Conservation (phyloP, 2,113 vertebrate genomes). For the Arenaria interpres region DNA sequence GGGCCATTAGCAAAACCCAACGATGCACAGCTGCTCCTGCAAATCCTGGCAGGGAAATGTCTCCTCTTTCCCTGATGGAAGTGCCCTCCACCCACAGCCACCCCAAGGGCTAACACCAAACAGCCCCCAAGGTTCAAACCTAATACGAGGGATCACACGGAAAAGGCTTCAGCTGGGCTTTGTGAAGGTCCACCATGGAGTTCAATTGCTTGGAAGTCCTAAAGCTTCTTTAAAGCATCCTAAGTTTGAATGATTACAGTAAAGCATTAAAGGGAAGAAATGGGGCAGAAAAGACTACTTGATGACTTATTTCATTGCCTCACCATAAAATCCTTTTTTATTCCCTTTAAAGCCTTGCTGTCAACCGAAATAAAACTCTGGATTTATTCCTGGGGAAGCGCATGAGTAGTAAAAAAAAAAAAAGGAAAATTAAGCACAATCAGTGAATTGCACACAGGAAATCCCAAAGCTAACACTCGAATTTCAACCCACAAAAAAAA, state of each 20-base stretch:
- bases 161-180: not conserved
- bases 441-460: not conserved
- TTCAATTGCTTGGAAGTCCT: not conserved
- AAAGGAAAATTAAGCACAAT: not conserved
- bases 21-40: not conserved
- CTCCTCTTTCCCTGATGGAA: fast-evolving
- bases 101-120: not conserved
- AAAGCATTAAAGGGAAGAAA: not conserved
- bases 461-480: not conserved
- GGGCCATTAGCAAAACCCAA: fast-evolving
- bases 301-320: not conserved
- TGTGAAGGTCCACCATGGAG: not conserved
- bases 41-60: not conserved
- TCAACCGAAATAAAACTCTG: conserved; percentile 3
- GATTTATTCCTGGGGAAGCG: not conserved
- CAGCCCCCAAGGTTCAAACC: not conserved
- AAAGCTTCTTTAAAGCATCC: not conserved
- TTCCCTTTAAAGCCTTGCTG: not conserved
- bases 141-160: fast-evolving
- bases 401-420: not conserved
- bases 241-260: not conserved
- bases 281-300: not conserved
- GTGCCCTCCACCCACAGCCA: not conserved
- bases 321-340: not conserved
- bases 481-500: not conserved